A percentile compares a stretch with the other conserved stretches of the same genome.
Conservation (phyloP, 2,113 vertebrate genomes). For the Himantopus leucocephalus region DNA sequence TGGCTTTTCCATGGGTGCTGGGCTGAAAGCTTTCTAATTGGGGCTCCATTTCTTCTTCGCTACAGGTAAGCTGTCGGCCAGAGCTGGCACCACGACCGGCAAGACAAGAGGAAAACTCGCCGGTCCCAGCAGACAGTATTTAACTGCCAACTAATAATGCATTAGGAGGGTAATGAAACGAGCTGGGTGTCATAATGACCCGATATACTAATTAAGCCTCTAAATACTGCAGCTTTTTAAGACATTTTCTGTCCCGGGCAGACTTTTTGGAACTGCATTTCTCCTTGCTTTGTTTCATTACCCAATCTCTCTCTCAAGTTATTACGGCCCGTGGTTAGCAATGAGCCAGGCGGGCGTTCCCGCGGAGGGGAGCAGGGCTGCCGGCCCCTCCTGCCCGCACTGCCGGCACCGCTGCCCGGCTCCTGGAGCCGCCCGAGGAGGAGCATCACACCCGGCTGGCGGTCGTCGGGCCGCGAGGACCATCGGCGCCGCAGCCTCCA, state of each 20-base stretch:
- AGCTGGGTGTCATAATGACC: constrained; percentile 78
- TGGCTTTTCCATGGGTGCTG: constrained; percentile 95
- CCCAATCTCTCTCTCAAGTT: constrained; percentile 48
- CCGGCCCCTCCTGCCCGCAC: too few relatives aligned
- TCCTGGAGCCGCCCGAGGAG: too few relatives aligned
- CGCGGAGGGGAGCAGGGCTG: not conserved
- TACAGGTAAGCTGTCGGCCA: constrained; percentile 90
- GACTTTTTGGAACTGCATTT: constrained; percentile 66
- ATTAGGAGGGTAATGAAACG: constrained; percentile 74
- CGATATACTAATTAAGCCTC: constrained; percentile 78
- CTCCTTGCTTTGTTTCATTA: constrained; percentile 67
- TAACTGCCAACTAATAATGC: constrained; percentile 77
- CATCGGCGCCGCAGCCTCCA: not conserved
- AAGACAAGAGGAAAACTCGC: constrained; percentile 68
- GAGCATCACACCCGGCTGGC: too few relatives aligned
- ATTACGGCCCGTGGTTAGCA: constrained; percentile 27
- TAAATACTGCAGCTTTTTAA: constrained; percentile 75
- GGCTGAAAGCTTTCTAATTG: constrained; percentile 98
- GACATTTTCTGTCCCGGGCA: constrained; percentile 70
- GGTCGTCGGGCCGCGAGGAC: too few relatives aligned
- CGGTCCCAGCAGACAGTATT: constrained; percentile 77
- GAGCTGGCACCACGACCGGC: constrained; percentile 76
- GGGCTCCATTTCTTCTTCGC: constrained; percentile 87
- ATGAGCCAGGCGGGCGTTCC: constrained; percentile 32
- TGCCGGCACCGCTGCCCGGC: too few relatives aligned